Percentiles rank a stretch among this genome's conserved stretches.
Evolutionary conservation across 1,140 invertebrate genomes (phyloP).

Genomic region (Drosophila chauvacae): DNA sequence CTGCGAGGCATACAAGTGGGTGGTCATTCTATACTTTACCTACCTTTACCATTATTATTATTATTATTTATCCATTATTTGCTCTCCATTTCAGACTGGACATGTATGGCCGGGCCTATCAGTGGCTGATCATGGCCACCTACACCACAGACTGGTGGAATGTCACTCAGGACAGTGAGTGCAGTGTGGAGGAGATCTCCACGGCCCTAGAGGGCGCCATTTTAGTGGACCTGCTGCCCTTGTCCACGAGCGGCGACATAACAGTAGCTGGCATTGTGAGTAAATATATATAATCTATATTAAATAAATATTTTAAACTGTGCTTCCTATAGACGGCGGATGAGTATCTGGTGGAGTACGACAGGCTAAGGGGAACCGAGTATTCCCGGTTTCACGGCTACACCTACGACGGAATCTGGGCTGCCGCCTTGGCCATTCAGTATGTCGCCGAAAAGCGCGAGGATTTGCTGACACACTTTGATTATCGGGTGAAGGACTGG

Average conservation of each 20-base stretch:
- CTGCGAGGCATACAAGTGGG: constrained; percentile 94
- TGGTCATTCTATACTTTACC: background rate
- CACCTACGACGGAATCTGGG: constrained; percentile 98
- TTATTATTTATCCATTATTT: too few species aligned
- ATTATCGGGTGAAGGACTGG: constrained; percentile 94
- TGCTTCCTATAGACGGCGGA: constrained; percentile 90
- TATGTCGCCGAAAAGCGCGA: constrained; percentile 92
- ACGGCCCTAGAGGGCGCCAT: constrained; percentile 95
- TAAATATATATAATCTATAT: constrained; percentile 37
- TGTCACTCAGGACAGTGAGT: constrained; percentile 86
- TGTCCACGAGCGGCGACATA: constrained; percentile 88
- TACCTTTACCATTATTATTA: background rate
- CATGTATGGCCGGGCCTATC: constrained; percentile 96
- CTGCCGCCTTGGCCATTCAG: constrained; percentile 95
- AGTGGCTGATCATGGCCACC: constrained; percentile 98
- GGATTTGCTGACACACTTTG: constrained; percentile 88
- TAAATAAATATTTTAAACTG: constrained; percentile 2
- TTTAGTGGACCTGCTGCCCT: constrained; percentile 88
- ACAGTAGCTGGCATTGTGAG: constrained; percentile 96
- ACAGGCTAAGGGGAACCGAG: constrained; percentile 90
- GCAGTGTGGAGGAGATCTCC: constrained; percentile 90
- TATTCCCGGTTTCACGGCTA: constrained; percentile 98
- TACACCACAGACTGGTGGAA: constrained; percentile 93
- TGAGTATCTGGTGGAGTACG: constrained; percentile 94
- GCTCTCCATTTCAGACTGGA: constrained; percentile 86